Base-by-base conservation (phyloP, 2,888 invertebrate genomes). In the Drosophila aldrichi region DNA sequence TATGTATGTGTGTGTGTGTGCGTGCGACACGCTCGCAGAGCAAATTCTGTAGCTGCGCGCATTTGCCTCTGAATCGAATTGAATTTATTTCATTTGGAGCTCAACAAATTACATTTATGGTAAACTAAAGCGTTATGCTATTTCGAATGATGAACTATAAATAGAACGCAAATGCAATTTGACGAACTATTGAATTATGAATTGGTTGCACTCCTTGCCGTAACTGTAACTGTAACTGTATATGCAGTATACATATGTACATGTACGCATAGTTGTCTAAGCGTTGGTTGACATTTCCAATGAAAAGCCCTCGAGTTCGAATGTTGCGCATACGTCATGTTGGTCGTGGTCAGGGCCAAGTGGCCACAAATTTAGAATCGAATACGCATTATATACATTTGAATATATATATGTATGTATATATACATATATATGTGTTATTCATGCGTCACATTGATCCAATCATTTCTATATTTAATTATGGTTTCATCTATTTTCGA, bases 401-500 rank as follows among this genome's bases (percentile, higher is more conserved):
- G 18, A 49, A 25, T 6, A 6, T 25, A 25, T 48, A 16, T 52
- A 25, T 6, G 6, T 25, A 25, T 49, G 16, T 52, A 40, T 40
- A 18, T 52, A 18, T 8, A 40, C 2, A 41, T 18, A 4, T 41
- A 10, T 44, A 16, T 44, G 8, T 64, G 48, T 54, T 68, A 59
- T 70, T 65, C 70, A 71, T 78, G 77, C 79, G 79, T 70, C 74
- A 74, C 74, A 54, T 64, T 48, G 22, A 74, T 70, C 70, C 48
- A 74, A 74, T 74, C 74, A 77, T 67, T 74, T 60, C 74, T 74
- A 79, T 68, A 77, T 77, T 77, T 77, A 74, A 20, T 62, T 58
- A 51, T 59, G 57, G 51, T 65, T 77, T 77, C 54, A 64, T 51
- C 62, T 64, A 61, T 62, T 76, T 76, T 44, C 48, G 57, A 78